Evolutionary conservation across 2,888 invertebrate genomes (phyloP).

Genomic region (Arge pagana): DNA sequence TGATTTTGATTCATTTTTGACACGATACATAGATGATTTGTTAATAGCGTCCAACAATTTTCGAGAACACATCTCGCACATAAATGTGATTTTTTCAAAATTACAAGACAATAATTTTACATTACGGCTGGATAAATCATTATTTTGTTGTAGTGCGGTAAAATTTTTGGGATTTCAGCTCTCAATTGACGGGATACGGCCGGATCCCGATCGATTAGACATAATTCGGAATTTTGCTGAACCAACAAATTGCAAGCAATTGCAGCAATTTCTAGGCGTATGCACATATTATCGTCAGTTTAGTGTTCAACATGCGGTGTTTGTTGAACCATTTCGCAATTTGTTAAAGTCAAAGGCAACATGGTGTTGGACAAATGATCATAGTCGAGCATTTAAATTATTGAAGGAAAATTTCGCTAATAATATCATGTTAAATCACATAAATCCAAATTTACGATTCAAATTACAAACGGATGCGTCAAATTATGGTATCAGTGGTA

Average conservation of each 20-base stretch:
- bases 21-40: conserved; percentile 43
- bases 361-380: conserved; percentile 30
- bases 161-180: conserved; percentile 31
- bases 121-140: conserved; percentile 35
- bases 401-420: conserved; percentile 29
- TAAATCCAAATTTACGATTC: conserved; percentile 15
- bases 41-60: conserved; percentile 36
- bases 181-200: conserved; percentile 19
- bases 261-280: conserved; percentile 35
- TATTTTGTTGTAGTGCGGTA: conserved; percentile 30
- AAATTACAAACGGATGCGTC: conserved; percentile 29
- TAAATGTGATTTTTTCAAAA: conserved; percentile 30
- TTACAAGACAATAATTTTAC: conserved; percentile 35
- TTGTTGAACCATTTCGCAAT: conserved; percentile 26
- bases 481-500: conserved; percentile 28
- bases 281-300: conserved; percentile 33
- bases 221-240: conserved; percentile 36
- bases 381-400: conserved; percentile 23
- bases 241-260: conserved; percentile 36
- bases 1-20: conserved; percentile 32
- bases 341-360: conserved; percentile 23
- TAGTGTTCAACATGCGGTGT: conserved; percentile 20
- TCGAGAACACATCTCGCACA: conserved; percentile 32
- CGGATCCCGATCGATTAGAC: conserved; percentile 30
- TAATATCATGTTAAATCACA: conserved; percentile 21